Conservation (phyloP, 2,888 invertebrate genomes). For the Osedax frankpressi region DNA sequence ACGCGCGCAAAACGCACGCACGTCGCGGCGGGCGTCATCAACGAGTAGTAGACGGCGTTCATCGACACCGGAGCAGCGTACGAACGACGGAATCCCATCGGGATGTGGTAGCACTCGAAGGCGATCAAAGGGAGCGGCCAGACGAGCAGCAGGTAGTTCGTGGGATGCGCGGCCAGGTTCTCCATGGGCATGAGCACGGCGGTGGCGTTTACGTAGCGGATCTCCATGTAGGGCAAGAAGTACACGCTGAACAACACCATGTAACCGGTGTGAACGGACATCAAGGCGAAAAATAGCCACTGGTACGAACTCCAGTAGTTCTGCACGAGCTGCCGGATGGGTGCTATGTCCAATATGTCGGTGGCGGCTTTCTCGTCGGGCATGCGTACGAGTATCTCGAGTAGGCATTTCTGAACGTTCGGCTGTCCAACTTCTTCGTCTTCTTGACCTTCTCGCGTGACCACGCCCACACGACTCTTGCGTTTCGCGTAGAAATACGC, state of each 20-base stretch:
- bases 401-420: neutral
- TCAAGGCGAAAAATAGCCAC: conserved; percentile 34
- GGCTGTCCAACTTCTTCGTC: neutral
- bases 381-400: conserved; percentile 35
- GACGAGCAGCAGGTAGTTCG: conserved; percentile 24
- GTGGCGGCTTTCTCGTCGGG: conserved; percentile 31
- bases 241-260: conserved; percentile 34
- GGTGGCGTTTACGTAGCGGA: neutral
- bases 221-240: conserved; percentile 19
- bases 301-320: conserved; percentile 36
- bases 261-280: conserved; percentile 37
- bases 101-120: conserved; percentile 27
- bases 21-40: neutral
- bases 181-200: neutral
- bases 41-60: neutral
- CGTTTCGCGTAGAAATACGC: neutral
- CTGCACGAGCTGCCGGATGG: conserved; percentile 33
- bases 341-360: conserved; percentile 35
- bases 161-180: neutral
- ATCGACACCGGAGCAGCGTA: neutral
- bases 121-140: conserved; percentile 26
- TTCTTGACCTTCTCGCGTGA: neutral
- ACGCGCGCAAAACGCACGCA: neutral
- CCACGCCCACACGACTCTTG: neutral
- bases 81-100: neutral